Percentiles rank a stretch among this genome's conserved stretches.
Evolutionary conservation across 2,113 vertebrate genomes (phyloP).

Genomic region (Eudyptes chrysolophus): DNA sequence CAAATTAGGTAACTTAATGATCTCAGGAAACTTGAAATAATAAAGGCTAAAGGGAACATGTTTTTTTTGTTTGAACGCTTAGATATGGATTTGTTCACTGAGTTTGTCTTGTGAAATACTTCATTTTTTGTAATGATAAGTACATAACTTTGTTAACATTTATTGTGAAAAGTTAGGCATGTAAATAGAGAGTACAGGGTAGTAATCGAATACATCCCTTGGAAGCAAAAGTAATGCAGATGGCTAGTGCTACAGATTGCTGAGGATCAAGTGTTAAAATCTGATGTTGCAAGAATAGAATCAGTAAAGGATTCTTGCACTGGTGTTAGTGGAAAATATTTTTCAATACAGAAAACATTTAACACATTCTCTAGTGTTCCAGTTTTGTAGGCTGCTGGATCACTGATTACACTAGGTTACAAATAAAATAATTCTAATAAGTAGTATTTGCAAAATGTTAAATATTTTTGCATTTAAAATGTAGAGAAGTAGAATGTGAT

Average conservation of each 20-base stretch:
- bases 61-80: background rate
- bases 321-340: background rate
- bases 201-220: background rate
- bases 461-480: background rate
- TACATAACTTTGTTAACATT: background rate
- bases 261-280: background rate
- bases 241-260: background rate
- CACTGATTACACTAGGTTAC: background rate
- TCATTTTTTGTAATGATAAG: background rate
- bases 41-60: background rate
- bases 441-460: background rate
- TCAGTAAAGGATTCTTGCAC: background rate
- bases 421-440: background rate
- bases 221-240: background rate
- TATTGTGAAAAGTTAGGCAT: background rate
- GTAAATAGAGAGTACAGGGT: background rate
- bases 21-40: background rate
- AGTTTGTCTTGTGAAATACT: background rate
- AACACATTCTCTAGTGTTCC: background rate
- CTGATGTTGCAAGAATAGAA: background rate
- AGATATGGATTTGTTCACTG: rapidly evolving
- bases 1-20: background rate
- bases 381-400: background rate
- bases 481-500: background rate
- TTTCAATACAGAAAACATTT: background rate